Conservation (phyloP, 92 coral and sea anemone species). For the Actinostola sp. region DNA sequence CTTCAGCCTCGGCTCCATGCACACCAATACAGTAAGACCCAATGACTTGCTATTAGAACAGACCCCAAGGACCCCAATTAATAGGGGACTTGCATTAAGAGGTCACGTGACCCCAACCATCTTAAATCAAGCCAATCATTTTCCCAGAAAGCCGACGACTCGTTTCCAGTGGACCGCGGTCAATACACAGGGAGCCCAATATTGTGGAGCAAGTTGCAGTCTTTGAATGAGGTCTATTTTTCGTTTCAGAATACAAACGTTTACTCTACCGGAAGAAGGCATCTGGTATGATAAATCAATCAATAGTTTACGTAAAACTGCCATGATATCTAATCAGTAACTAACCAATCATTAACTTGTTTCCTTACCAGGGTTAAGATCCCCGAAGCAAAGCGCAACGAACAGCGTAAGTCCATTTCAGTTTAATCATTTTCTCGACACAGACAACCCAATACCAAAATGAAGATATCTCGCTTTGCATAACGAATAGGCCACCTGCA, state of each 20-base stretch:
- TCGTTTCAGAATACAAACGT: constrained; percentile 4
- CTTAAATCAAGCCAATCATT: no score
- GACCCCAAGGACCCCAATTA: constrained; percentile 6
- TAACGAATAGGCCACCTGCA: no score
- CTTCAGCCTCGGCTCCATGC: constrained; percentile 28
- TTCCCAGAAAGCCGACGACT: no score
- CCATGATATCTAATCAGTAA: no score
- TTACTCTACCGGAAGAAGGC: constrained; percentile 16
- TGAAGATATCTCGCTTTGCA: no score
- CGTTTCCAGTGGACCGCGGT: no score
- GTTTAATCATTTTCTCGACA: neutral
- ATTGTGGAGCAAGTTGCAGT: no score
- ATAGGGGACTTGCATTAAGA: no score
- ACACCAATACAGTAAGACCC: constrained; percentile 40
- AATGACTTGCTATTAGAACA: neutral
- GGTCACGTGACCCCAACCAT: no score
- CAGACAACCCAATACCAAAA: neutral
- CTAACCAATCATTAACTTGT: no score
- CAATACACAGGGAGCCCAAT: no score
- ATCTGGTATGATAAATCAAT: neutral
- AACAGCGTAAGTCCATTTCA: constrained; percentile 38
- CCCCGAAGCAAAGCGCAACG: constrained; percentile 54
- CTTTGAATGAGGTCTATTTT: neutral
- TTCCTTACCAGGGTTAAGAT: constrained; percentile 68
- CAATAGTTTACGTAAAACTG: no score